Base-by-base conservation (phyloP, 2,797 vertebrate species). In the Sylvilagus floridanus region DNA sequence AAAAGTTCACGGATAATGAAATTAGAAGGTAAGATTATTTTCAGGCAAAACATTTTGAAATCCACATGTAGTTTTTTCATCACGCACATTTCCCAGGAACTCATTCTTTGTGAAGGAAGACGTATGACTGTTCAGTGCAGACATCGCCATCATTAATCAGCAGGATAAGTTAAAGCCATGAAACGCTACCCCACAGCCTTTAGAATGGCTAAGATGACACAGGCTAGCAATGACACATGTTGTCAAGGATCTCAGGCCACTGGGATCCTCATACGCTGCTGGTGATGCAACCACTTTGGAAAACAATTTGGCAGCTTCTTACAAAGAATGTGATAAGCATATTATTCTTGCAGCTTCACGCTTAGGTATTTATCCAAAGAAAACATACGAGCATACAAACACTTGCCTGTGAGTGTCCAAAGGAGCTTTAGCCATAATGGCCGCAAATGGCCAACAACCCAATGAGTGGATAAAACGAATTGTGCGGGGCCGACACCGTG, bases 121-220 rank as follows among this genome's bases (percentile, higher is more conserved):
- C 24, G 24, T 28, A 21, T 1, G 3, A 30, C 21, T 22, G 22
- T n/a, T 22, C 52, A 9, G 1, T 14, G 24, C 7, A 52, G 0
- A 14, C 19, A 13, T 30, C 9, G 8, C 1, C 54, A 78, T 19
- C n/a, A 7, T 30, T n/a, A 13, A 11, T 24, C 63, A 50, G 7
- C 42, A 66, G 42, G 62, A 12, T 12, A 11, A 17, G 30, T 9
- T 22, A 28, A 63, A 32, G 10, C 30, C 26, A 28, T 1, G 24
- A 13, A 17, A 16, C 2, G 17, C 60, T 42, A 42, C 65, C 50
- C 1, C n/a, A 3, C 5, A 24, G 2, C 28, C 47, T 6, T 10
- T 1, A 14, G 47, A 24, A 16, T 2, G 42, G 63, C 42, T 24
- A 13, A 24, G 8, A 16, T 10, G 4, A 24, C 16, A 4, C 28